A percentile compares a stretch with the other conserved stretches of the same genome.
These are phyloP conservation scores for Pseudomyrmex sp. DNA, from an alignment of 1,140 invertebrate species.

Conservation along the genomic window DNA sequence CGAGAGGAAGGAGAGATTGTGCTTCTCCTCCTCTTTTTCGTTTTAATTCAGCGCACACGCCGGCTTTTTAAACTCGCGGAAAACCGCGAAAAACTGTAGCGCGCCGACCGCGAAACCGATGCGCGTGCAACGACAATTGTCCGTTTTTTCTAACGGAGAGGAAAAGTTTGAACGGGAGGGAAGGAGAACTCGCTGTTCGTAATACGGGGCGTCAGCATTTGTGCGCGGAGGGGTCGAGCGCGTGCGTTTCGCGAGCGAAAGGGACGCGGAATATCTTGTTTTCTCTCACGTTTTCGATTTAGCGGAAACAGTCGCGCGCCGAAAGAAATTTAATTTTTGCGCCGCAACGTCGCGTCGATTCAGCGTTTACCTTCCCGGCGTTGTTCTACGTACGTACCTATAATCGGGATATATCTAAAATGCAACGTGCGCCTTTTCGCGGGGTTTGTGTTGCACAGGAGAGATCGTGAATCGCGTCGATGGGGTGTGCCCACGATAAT, in stretches of 20 bases:
- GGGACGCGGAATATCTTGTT: background rate
- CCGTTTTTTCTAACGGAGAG: background rate
- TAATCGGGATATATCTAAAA: background rate
- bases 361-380: slow-evolving; percentile 11
- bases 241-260: background rate
- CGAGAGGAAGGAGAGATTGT: background rate
- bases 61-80: slow-evolving; percentile 69
- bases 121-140: slow-evolving; percentile 22
- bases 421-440: background rate
- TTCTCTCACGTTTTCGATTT: background rate
- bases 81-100: slow-evolving; percentile 64
- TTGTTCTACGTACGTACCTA: background rate
- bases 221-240: background rate
- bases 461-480: slow-evolving; percentile 41
- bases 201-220: slow-evolving; percentile 2
- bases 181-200: slow-evolving; percentile 11
- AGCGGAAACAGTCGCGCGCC: slow-evolving; percentile 6
- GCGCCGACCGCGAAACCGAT: slow-evolving; percentile 50
- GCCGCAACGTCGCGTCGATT: slow-evolving; percentile 29
- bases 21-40: background rate
- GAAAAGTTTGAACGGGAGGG: slow-evolving; percentile 6
- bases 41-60: slow-evolving; percentile 65
- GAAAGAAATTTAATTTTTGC: slow-evolving; percentile 51
- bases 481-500: slow-evolving; percentile 27
- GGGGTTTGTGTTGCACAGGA: background rate